These are phyloP conservation scores for Cynoglossus semilaevis DNA, from an alignment of 2,113 vertebrate species.

Conservation along the genomic window DNA sequence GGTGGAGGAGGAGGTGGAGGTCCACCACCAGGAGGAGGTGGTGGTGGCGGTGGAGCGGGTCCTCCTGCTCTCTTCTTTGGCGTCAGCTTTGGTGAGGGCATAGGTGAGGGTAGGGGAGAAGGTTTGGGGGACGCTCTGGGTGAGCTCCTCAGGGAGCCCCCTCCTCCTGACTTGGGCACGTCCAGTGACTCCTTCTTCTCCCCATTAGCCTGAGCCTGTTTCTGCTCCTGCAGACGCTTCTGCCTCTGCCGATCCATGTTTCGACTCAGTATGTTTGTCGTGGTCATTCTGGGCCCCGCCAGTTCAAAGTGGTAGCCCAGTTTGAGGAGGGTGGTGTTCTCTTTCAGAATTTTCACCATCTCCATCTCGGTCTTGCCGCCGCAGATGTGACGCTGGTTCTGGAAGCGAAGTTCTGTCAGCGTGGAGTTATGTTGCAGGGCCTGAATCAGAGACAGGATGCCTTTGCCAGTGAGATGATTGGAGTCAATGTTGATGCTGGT, in stretches of 20 bases:
- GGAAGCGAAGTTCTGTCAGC: constrained; percentile 92
- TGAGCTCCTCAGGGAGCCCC: constrained; percentile 74
- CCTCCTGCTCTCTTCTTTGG: constrained; percentile 73
- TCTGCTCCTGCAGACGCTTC: constrained; percentile 90
- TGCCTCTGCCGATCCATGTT: constrained; percentile 98
- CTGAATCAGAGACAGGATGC: constrained; percentile 92
- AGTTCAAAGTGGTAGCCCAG: constrained; percentile 97
- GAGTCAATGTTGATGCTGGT: constrained; percentile 95
- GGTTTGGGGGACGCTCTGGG: constrained; percentile 82
- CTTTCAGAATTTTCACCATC: constrained; percentile 91
- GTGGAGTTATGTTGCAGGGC: constrained; percentile 89
- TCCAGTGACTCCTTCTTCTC: constrained; percentile 84
- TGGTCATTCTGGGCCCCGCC: constrained; percentile 93
- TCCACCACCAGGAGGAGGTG: constrained; percentile 76
- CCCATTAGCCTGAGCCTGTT: constrained; percentile 81
- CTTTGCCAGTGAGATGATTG: constrained; percentile 93
- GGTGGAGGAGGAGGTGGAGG: constrained; percentile 81
- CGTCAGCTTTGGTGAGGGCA: constrained; percentile 81
- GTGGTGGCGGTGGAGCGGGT: constrained; percentile 72
- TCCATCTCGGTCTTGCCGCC: constrained; percentile 99
- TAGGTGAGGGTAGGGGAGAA: constrained; percentile 72
- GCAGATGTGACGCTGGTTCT: constrained; percentile 97
- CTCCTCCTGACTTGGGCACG: constrained; percentile 77
- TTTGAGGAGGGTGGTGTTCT: constrained; percentile 92
- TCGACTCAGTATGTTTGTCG: constrained; percentile 93